phyloP scores from a whole-genome alignment of 2,888 invertebrate genomes.

The Metellina segmentata region DNA sequence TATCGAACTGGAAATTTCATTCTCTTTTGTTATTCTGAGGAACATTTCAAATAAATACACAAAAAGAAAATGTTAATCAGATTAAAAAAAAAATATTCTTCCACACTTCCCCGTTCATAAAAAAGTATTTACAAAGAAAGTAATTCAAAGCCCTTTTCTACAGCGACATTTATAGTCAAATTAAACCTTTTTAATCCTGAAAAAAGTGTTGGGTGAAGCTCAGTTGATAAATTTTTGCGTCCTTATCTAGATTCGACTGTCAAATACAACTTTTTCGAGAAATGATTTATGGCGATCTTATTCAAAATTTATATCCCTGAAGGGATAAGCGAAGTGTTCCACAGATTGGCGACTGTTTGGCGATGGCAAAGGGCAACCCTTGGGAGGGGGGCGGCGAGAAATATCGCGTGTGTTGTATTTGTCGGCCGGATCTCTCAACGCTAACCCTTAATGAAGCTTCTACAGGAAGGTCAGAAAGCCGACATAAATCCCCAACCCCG shows the following conservation, averaged over 20 bases:
- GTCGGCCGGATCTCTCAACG: slow-evolving; percentile 52
- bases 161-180: neutral
- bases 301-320: neutral
- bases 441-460: slow-evolving; percentile 60
- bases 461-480: slow-evolving; percentile 47
- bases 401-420: slow-evolving; percentile 47
- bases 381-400: slow-evolving; percentile 15
- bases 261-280: neutral
- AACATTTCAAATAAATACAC: too few relatives aligned
- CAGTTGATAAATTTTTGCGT: neutral
- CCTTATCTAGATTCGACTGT: neutral
- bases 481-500: slow-evolving; percentile 53
- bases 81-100: too few relatives aligned
- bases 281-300: neutral
- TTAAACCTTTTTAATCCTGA: neutral
- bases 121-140: neutral
- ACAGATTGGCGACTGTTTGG: slow-evolving; percentile 39
- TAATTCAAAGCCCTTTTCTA: too few relatives aligned
- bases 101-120: neutral
- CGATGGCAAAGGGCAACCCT: slow-evolving; percentile 30
- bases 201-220: neutral
- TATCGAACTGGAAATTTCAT: too few relatives aligned
- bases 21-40: too few relatives aligned
- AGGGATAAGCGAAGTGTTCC: neutral
- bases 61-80: too few relatives aligned